Evolutionary conservation across 2,888 invertebrate species (phyloP), one percentile per base, ranked within the genome.

Genomic region (Acleris laterana): DNA sequence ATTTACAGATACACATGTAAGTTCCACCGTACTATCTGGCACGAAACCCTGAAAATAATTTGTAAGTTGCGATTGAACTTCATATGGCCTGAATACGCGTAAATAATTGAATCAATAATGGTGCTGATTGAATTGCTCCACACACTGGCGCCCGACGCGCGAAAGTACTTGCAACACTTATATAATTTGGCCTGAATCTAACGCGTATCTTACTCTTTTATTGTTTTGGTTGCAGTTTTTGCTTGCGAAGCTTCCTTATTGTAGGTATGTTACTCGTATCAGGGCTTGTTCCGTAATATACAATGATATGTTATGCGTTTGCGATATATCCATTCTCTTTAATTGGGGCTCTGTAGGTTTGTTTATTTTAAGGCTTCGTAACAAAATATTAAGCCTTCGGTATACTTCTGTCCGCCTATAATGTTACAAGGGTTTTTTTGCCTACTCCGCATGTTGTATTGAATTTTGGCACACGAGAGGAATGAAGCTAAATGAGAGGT

Each of bases 151-250:
- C 28, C 51, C 48, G 51, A 52, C 28, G 46, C 52, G 61, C 46
- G 61, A 61, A 61, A 61, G 61, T 46, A 61, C 28, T 16, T 50
- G 44, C 6, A 52, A 61, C 28, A 17, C 25, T 61, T 61, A 61
- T 28, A 46, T 61, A 61, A 61, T 44, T 42, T 52, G 61, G 49
- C 61, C 61, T 52, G 44, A 46, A 53, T 61, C 61, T 61, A 61
- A 44, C 28, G 61, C 28, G 52, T 61, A 52, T 52, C 61, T 52
- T 28, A 38, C 22, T 60, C 20, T 61, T 61, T 61, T 61, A 46
- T 61, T 53, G 52, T 61, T 61, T 61, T 61, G 44, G 25, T 25
- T 61, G 51, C 25, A 52, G 46, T 52, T 28, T 28, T 25, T 50
- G 42, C 38, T 51, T 51, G 17, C 42, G 42, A 11, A 42, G 51